Conservation (phyloP, 2,888 invertebrate species). For the Oxyscelio sp. region DNA sequence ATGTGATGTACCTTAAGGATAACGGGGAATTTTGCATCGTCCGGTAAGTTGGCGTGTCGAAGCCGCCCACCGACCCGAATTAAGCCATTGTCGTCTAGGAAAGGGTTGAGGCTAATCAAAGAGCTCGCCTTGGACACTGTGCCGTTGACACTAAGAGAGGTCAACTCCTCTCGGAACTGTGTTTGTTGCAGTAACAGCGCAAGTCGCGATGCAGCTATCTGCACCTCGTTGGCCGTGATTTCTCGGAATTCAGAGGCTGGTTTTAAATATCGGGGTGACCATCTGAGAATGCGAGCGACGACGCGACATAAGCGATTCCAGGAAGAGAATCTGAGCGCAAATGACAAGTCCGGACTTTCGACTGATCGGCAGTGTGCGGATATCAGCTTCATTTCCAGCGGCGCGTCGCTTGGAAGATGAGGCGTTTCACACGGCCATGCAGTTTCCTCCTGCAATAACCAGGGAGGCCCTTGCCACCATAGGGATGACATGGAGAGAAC, state of each 20-base stretch:
- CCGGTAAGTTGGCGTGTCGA: constrained; percentile 40
- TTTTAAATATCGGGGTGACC: too few species aligned
- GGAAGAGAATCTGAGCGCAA: background rate
- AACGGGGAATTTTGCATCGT: constrained; percentile 48
- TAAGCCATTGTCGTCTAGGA: constrained; percentile 50
- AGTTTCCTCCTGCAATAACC: background rate
- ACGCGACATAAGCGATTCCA: background rate
- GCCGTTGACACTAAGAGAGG: too few species aligned
- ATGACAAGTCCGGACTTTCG: too few species aligned
- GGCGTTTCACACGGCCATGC: too few species aligned
- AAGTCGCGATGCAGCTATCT: too few species aligned
- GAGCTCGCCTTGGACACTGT: background rate
- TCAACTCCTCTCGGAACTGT: too few species aligned
- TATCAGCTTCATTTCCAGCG: too few species aligned
- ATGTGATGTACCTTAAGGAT: constrained; percentile 34
- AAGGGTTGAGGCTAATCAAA: constrained; percentile 32
- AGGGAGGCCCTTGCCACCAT: constrained; percentile 13
- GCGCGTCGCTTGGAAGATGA: too few species aligned
- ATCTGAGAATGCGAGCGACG: background rate
- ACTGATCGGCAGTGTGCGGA: background rate
- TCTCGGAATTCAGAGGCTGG: too few species aligned
- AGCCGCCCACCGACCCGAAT: constrained; percentile 73
- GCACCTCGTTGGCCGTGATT: too few species aligned
- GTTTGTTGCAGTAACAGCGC: too few species aligned
- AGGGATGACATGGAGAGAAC: background rate